These are phyloP conservation scores for Odocoileus hemionus DNA, from an alignment of 2,113 vertebrate species.

Conservation along the genomic window DNA sequence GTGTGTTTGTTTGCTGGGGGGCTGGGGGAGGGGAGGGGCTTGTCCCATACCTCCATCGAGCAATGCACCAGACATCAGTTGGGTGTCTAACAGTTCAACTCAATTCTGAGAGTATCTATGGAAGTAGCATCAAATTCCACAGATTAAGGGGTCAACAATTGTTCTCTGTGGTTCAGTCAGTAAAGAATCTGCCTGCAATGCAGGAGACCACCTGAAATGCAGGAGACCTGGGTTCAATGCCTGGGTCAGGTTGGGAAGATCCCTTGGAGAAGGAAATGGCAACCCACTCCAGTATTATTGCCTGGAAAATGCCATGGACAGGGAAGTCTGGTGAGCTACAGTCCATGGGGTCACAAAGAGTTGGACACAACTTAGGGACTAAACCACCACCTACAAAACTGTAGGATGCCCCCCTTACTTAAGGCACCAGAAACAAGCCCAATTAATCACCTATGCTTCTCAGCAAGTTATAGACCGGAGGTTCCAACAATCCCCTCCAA, in stretches of 20 bases:
- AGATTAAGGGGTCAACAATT: neutral
- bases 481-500: neutral
- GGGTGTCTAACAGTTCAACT: neutral
- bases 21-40: neutral
- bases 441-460: neutral
- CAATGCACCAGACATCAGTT: neutral
- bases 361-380: neutral
- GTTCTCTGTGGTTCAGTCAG: neutral
- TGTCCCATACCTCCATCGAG: neutral
- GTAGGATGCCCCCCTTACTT: neutral
- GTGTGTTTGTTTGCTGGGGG: neutral
- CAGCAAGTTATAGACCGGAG: neutral
- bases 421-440: neutral
- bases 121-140: neutral
- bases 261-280: neutral
- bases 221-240: neutral
- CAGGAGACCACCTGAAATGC: neutral
- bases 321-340: neutral
- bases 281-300: neutral
- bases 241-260: neutral
- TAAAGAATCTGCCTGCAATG: neutral
- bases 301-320: neutral
- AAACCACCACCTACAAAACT: neutral
- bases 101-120: neutral
- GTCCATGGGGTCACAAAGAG: neutral